Evolutionary conservation across 2,888 invertebrate species (phyloP), one percentile per base, ranked within the genome.

Genomic region (Hypolimnas misippus): DNA sequence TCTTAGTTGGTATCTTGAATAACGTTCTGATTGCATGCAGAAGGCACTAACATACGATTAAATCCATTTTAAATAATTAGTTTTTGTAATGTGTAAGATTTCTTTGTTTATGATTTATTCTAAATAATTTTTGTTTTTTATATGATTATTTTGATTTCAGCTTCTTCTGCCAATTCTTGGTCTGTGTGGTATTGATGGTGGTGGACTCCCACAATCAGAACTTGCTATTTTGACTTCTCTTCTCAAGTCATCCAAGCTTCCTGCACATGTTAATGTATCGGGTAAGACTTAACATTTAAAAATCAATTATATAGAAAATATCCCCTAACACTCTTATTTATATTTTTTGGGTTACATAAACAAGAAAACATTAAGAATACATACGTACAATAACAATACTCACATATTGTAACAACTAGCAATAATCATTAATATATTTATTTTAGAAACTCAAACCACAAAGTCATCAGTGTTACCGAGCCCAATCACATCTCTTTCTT

Each of bases 191-290:
- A 94, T 94, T 33, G 93, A 93, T 38, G 93, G 93, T 40, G 94
- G 93, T 42, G 94, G 95, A 65, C 93, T 96, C 67, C 94, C 95
- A 19, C 94, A 95, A 73, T 93, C 96, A 29, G 98, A 98, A 83
- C 94, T 96, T 79, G 93, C 95, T 55, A 94, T 95, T 38, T 92
- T 98, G 70, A 95, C 96, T 38, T 95, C 96, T 50, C 93, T 96
- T 38, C 93, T 98, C 84, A 97, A 97, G 76, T 94, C 94, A 78
- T 94, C 95, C 31, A 95, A 95, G 78, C 86, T 94, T 71, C 96
- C 96, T 6, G 93, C 91, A 44, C 86, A 89, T 77, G 84, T 88
- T 51, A 79, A 81, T 71, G 82, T 84, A 55, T 81, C 89, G 74
- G 91, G 92, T 92, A 77, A 68, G 75, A 69, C 53, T 31, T 56